These are phyloP conservation scores for Caenorhabditis virilis DNA, from an alignment of 2,888 invertebrate species.

Conservation along the genomic window DNA sequence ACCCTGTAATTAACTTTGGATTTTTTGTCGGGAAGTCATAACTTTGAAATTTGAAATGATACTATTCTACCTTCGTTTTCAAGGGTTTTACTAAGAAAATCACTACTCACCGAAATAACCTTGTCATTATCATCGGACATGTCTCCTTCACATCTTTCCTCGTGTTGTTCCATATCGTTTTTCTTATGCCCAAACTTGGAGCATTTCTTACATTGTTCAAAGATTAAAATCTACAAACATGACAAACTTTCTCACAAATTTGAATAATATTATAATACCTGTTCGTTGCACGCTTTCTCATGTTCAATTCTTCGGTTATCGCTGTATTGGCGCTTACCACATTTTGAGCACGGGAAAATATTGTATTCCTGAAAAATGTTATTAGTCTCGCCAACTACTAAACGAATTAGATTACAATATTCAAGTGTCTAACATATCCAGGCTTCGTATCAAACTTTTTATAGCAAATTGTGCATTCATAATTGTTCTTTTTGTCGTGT, in stretches of 20 bases:
- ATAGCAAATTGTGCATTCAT: neutral
- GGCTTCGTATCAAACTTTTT: neutral
- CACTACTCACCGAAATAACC: neutral
- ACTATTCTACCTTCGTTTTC: too few relatives aligned
- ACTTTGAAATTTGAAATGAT: too few relatives aligned
- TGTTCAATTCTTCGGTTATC: neutral
- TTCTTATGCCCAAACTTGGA: slow-evolving; percentile 1
- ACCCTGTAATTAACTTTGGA: too few relatives aligned
- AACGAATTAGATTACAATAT: too few relatives aligned
- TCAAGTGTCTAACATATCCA: neutral
- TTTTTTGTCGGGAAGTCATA: too few relatives aligned
- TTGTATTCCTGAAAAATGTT: too few relatives aligned
- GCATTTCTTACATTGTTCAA: neutral
- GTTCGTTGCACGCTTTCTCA: slow-evolving; percentile 1
- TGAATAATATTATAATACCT: too few relatives aligned
- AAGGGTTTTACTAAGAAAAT: too few relatives aligned
- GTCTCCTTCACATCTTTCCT: neutral
- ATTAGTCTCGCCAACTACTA: too few relatives aligned
- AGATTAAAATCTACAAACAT: neutral
- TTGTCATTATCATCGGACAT: neutral
- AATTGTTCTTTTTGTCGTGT: neutral
- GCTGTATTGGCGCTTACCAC: neutral
- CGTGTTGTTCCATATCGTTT: neutral
- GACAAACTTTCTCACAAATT: too few relatives aligned
- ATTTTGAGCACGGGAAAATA: neutral